Base-by-base conservation (phyloP, 2,888 invertebrate species). In the Caenorhabditis imperialis region DNA sequence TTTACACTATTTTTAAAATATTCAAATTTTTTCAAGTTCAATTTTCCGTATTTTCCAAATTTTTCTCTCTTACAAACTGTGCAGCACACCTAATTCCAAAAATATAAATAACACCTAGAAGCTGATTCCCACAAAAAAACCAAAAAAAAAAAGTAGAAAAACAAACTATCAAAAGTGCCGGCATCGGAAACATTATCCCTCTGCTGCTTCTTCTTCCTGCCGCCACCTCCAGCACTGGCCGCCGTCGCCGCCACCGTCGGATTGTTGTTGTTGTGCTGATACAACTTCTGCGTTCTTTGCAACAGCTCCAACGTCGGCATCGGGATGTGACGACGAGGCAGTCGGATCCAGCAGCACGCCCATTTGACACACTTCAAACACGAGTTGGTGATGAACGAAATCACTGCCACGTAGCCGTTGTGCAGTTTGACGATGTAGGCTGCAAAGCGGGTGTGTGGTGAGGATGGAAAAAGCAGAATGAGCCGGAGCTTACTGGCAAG, bases 391-490 rank as follows among this genome's bases (percentile, higher is more conserved):
- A 57, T 27, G 44, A 67, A 67, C 7, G 44, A 50, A 50, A 57
- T 67, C 4, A 67, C 44, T 27, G 67, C 50, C 40, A 81, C 76
- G 50, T 84, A 82, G 38, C 76, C 77, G 69, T 85, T 81, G 75
- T 86, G 85, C 33, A 86, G 74, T 83, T 84, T 84, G 48, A 86
- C 83, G 48, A 86, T 86, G 45, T 84, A 86, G 37, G 84, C 86
- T 86, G 76, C 70, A 84, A 63, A 50, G 54, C 33, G 10, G 42
- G 20, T 55, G 5, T 5, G 45, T 16, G 18, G 5, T 25, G 48
- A 40, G 18, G 18, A 20, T 7, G 6, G 5, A 16, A 35, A 51
- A 7, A 12, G 25, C n/a, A 18, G 18, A 16, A 7, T 33, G 16
- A 51, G 10, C 6, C 6, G 30, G 27, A 14, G n/a, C 55, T 60